phyloP scores from a whole-genome alignment of 2,113 vertebrate species.

The Halcyon malimbica region DNA sequence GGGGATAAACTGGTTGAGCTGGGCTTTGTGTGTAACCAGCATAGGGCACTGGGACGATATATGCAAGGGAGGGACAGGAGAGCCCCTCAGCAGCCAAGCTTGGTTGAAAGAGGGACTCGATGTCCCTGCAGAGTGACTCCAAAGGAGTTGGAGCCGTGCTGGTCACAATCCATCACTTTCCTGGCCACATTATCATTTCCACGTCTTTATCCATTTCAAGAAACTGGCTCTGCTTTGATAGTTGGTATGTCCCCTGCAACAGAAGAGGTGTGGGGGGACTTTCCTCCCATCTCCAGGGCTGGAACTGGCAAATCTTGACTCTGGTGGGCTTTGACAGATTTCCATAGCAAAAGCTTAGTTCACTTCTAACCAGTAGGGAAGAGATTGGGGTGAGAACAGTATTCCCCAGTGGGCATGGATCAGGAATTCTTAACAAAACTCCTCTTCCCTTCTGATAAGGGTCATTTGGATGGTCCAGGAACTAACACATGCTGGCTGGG shows the following conservation, averaged over 20 bases:
- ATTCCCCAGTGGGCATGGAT: not conserved
- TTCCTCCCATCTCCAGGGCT: not conserved
- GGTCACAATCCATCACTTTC: not conserved
- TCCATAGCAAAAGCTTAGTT: not conserved
- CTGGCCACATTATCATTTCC: constrained; percentile 23
- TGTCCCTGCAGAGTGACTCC: not conserved
- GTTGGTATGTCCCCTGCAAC: not conserved
- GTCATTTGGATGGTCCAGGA: not conserved
- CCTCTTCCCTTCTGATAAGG: not conserved
- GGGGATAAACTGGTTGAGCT: not conserved
- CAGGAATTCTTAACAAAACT: not conserved
- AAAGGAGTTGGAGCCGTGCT: not conserved
- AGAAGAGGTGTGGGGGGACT: not conserved
- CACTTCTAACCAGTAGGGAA: not conserved
- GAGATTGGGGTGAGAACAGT: not conserved
- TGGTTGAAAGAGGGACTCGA: not conserved
- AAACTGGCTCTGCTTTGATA: not conserved
- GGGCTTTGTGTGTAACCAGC: constrained; percentile 18
- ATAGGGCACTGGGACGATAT: not conserved
- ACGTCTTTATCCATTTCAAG: constrained; percentile 67
- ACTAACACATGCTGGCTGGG: not conserved
- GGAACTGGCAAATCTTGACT: constrained; percentile 6
- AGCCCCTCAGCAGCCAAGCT: not conserved
- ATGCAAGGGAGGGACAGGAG: not conserved
- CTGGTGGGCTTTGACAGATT: not conserved